Conservation (phyloP, 1,140 invertebrate species). For the Temnothorax longispinosus region DNA sequence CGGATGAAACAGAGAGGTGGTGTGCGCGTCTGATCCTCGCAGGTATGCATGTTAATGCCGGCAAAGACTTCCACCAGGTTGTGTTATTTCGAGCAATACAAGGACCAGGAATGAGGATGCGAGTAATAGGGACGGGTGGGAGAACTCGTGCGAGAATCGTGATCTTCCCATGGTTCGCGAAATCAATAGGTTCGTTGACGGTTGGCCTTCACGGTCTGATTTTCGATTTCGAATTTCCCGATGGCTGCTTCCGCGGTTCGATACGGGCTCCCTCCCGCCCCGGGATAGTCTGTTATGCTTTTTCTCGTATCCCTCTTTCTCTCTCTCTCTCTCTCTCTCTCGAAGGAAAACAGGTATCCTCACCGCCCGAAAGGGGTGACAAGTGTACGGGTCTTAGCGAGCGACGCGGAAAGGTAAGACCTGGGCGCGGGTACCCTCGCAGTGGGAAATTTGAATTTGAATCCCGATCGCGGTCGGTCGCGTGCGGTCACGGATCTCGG, state of each 20-base stretch:
- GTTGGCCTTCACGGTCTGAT: background rate
- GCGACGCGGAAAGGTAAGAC: slow-evolving; percentile 71
- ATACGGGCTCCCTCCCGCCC: background rate
- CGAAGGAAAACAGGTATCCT: slow-evolving; percentile 35
- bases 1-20: slow-evolving; percentile 61
- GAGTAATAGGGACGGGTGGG: background rate
- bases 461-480: slow-evolving; percentile 73
- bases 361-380: slow-evolving; percentile 39
- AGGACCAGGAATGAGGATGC: slow-evolving; percentile 9
- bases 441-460: slow-evolving; percentile 75
- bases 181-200: slow-evolving; percentile 24
- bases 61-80: background rate
- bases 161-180: slow-evolving; percentile 35
- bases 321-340: background rate
- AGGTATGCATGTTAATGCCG: slow-evolving; percentile 63
- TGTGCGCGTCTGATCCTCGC: slow-evolving; percentile 27
- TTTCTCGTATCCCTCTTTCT: background rate
- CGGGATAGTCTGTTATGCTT: background rate
- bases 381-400: slow-evolving; percentile 60
- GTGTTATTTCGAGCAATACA: slow-evolving; percentile 18
- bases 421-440: slow-evolving; percentile 64
- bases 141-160: background rate
- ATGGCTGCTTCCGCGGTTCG: background rate
- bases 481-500: slow-evolving; percentile 72
- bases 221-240: slow-evolving; percentile 26